Conservation (phyloP, 2,797 vertebrate genomes). For the Gobio occitaniae region DNA sequence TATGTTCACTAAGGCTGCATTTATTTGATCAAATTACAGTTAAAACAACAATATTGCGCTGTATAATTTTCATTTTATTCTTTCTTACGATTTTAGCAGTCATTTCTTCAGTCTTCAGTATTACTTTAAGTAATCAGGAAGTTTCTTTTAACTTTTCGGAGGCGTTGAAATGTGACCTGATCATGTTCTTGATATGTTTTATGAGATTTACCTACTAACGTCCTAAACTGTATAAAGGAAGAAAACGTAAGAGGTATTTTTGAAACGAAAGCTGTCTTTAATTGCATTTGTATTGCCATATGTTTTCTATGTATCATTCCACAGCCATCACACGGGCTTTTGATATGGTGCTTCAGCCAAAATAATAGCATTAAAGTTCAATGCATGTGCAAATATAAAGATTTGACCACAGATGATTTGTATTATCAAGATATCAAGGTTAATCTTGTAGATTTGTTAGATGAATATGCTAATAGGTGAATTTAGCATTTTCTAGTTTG, state of each 20-base stretch:
- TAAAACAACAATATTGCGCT: background rate
- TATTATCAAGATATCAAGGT: background rate
- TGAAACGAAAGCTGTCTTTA: too few relatives aligned
- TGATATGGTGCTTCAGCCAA: background rate
- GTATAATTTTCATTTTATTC: too few relatives aligned
- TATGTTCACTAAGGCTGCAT: background rate
- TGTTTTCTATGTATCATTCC: background rate
- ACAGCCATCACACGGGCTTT: background rate
- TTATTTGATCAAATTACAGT: background rate
- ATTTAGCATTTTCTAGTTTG: background rate
- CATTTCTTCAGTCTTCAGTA: background rate
- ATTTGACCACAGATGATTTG: background rate
- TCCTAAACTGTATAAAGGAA: background rate
- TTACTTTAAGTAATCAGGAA: background rate
- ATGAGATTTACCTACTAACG: background rate
- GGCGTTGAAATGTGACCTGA: background rate
- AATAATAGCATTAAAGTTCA: slow-evolving; percentile 18
- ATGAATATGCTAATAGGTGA: background rate
- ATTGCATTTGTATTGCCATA: background rate
- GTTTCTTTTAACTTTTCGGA: too few relatives aligned
- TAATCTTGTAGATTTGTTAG: background rate
- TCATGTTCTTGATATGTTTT: background rate
- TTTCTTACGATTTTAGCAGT: background rate
- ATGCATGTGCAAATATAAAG: background rate
- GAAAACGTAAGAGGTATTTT: background rate